A percentile compares a stretch with the other conserved stretches of the same genome.
These are phyloP conservation scores for Cochlearius cochlearius DNA, from an alignment of 2,113 vertebrate genomes.

Conservation along the genomic window DNA sequence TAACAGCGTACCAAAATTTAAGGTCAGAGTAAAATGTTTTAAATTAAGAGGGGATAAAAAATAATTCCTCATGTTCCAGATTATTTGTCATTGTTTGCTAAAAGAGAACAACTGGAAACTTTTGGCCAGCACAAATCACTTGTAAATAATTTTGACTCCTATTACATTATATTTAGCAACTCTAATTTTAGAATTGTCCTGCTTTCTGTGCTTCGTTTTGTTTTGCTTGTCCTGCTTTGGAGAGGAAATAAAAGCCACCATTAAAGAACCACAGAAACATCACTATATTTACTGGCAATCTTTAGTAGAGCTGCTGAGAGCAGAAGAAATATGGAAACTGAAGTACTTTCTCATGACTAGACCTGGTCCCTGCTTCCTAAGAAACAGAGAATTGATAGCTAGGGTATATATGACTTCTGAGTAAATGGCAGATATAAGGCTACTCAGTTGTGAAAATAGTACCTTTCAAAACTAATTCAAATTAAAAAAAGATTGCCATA, in stretches of 20 bases:
- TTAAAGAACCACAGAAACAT: neutral
- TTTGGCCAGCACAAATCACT: neutral
- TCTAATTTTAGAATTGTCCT: neutral
- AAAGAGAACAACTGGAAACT: neutral
- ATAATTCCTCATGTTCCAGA: accelerated
- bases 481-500: neutral
- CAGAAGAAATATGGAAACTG: neutral
- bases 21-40: neutral
- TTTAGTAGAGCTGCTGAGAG: neutral
- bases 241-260: neutral
- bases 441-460: neutral
- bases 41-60: neutral
- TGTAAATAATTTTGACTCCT: neutral
- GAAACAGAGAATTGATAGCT: neutral
- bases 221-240: neutral
- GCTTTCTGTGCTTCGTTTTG: neutral
- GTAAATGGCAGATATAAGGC: neutral
- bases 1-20: neutral
- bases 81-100: neutral
- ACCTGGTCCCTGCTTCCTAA: neutral
- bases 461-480: neutral
- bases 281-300: neutral
- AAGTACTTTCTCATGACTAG: neutral
- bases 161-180: neutral
- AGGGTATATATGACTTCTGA: neutral